A percentile compares a stretch with the other conserved stretches of the same genome.
These are phyloP conservation scores for Euphydryas editha DNA, from an alignment of 2,888 invertebrate genomes.

Conservation along the genomic window DNA sequence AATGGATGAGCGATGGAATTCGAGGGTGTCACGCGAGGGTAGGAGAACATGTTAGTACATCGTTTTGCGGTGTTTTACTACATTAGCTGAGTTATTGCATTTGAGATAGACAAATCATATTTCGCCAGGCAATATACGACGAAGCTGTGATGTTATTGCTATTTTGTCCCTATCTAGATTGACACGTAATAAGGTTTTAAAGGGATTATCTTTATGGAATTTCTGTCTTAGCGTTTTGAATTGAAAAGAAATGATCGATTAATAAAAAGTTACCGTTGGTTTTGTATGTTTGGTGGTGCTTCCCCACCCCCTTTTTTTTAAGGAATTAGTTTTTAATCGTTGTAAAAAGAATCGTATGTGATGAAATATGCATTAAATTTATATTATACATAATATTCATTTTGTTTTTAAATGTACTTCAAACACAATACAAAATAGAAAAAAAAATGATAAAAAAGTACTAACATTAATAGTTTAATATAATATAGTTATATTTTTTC, in stretches of 20 bases:
- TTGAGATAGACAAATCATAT: slow-evolving; percentile 44
- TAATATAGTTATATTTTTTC: no score
- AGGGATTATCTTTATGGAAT: background rate
- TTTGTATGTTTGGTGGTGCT: no score
- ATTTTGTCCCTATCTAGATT: slow-evolving; percentile 28
- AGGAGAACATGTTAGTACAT: slow-evolving; percentile 46
- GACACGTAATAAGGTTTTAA: slow-evolving; percentile 17
- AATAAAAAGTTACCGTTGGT: background rate
- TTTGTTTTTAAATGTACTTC: no score
- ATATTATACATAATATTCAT: no score
- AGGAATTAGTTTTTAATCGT: no score
- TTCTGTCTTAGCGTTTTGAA: background rate
- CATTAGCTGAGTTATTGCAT: slow-evolving; percentile 47
- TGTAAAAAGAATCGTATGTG: no score
- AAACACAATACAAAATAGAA: no score
- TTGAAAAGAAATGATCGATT: background rate
- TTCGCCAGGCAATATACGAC: slow-evolving; percentile 37
- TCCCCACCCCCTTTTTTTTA: no score
- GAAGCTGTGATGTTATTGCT: slow-evolving; percentile 32
- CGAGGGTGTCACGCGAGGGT: slow-evolving; percentile 47
- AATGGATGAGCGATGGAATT: slow-evolving; percentile 58
- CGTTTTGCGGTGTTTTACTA: slow-evolving; percentile 47
- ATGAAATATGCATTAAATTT: no score
- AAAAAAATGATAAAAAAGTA: no score
- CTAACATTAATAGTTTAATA: no score